Percentiles rank a stretch among this genome's conserved stretches.
Evolutionary conservation across 1,140 invertebrate genomes (phyloP).

Genomic region (Chlorops oryzae): DNA sequence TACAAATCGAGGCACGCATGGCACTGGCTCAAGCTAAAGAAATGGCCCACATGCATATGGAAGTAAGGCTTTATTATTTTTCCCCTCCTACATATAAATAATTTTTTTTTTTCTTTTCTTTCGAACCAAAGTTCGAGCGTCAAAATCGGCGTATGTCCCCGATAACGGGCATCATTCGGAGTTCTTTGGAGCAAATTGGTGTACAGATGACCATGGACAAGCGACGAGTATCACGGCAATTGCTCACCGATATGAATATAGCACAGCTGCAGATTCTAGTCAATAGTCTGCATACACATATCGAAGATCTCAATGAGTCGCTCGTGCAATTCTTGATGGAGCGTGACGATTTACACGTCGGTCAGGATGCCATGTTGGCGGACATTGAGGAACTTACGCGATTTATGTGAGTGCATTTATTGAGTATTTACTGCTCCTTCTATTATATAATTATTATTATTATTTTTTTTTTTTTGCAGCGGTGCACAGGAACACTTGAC

Average conservation of each 20-base stretch:
- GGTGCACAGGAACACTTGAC: too few relatives aligned
- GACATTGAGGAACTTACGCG: slow-evolving; percentile 93
- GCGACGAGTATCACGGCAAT: slow-evolving; percentile 70
- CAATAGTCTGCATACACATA: slow-evolving; percentile 88
- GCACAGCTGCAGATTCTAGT: slow-evolving; percentile 89
- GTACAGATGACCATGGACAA: slow-evolving; percentile 75
- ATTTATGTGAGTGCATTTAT: slow-evolving; percentile 69
- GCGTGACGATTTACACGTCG: slow-evolving; percentile 91
- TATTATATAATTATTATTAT: background rate
- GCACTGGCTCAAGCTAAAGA: slow-evolving; percentile 86
- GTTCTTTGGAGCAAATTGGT: slow-evolving; percentile 74
- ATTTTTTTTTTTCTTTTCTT: background rate
- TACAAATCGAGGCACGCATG: slow-evolving; percentile 85
- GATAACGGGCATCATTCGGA: slow-evolving; percentile 76
- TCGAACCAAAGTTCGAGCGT: slow-evolving; percentile 62
- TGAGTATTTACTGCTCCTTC: background rate
- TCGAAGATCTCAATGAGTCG: slow-evolving; percentile 84
- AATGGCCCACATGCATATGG: slow-evolving; percentile 89
- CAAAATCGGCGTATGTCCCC: slow-evolving; percentile 74
- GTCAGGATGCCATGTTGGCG: slow-evolving; percentile 94
- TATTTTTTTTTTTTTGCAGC: too few relatives aligned
- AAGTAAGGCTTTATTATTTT: slow-evolving; percentile 52
- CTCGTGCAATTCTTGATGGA: slow-evolving; percentile 81
- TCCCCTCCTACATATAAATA: background rate
- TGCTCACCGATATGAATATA: slow-evolving; percentile 87